These are phyloP conservation scores for Cryptosula pallasiana DNA, from an alignment of 2,888 invertebrate genomes.

Conservation along the genomic window DNA sequence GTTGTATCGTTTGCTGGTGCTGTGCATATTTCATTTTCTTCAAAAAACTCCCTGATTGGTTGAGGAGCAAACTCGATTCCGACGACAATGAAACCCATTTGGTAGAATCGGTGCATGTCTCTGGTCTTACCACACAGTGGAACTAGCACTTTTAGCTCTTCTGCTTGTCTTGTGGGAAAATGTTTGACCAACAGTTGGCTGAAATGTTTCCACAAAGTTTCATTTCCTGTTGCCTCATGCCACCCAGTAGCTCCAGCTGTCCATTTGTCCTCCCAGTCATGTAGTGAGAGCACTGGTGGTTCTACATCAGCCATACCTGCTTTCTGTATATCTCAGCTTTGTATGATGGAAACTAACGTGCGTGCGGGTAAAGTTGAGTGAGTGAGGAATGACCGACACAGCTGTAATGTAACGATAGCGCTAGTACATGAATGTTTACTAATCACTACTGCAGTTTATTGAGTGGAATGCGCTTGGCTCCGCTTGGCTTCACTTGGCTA, in stretches of 20 bases:
- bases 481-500: no score
- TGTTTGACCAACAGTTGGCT: neutral
- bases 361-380: no score
- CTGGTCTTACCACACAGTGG: constrained; percentile 21
- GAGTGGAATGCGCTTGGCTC: no score
- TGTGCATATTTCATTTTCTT: neutral
- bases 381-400: no score
- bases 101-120: constrained; percentile 10
- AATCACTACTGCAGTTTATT: no score
- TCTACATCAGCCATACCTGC: no score
- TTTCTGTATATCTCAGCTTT: no score
- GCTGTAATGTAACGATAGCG: no score
- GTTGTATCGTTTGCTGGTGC: neutral
- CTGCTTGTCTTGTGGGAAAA: neutral
- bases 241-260: neutral
- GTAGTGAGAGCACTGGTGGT: no score
- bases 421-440: no score
- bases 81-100: neutral
- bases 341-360: no score
- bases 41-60: neutral
- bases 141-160: neutral
- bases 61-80: neutral
- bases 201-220: neutral
- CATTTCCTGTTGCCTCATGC: neutral
- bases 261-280: neutral